Base-by-base conservation (phyloP, 1,140 invertebrate species). In the Macrocentrus cingulum region DNA sequence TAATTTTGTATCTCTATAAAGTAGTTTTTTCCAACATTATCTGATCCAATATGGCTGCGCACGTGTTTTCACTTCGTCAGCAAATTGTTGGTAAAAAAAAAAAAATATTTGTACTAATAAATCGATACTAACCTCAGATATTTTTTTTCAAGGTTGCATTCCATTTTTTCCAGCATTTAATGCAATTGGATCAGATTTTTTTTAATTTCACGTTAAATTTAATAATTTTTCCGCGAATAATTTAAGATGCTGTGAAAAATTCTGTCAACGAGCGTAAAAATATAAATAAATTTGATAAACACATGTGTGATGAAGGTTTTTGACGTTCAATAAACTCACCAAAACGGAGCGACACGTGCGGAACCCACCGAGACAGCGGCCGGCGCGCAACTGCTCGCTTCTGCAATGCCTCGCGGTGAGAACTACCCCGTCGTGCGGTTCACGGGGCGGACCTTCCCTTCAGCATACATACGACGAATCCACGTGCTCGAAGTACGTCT, bases 301-400 rank as follows among this genome's bases (percentile, higher is more conserved):
- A 23, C n/a, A 1, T 6, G 36, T n/a, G 16, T 5, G 15, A 32
- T 29, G 19, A 32, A n/a, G n/a, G n/a, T n/a, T n/a, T n/a, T n/a
- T n/a, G n/a, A n/a, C n/a, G n/a, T n/a, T n/a, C 1, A 32, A 32
- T 1, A 34, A 37, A 58, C 56, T 58, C 25, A 54, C 56, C 61
- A 42, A 53, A 61, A 59, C 54, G 45, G 59, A 56, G 50, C 46
- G 36, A 39, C 61, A 72, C 69, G 66, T 64, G 46, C 44, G 58
- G 58, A 71, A 57, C 70, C 53, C 67, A 58, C 56, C 70, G 65
- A 76, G 69, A 65, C 76, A 78, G 75, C 74, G 75, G 76, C 76
- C 73, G 70, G 72, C 75, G 77, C 75, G 71, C 75, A 73, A 80
- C 78, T 79, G 75, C 63, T 66, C 57, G 54, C 51, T 61, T 49